These are phyloP conservation scores for Eucera pruinosa DNA, from an alignment of 2,888 invertebrate species.

Conservation along the genomic window DNA sequence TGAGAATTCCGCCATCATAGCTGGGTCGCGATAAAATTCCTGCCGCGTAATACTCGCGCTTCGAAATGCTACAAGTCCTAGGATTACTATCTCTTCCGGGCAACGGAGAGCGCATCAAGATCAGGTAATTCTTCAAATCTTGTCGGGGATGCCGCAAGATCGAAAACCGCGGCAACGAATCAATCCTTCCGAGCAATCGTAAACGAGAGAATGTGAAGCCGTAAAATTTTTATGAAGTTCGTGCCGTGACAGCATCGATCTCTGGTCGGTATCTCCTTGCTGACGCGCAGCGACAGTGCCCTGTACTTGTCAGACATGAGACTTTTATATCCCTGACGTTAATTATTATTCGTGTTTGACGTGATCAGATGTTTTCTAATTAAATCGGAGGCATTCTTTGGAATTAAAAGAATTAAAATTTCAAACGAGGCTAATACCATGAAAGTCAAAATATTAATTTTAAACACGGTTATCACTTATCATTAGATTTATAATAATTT, in stretches of 20 bases:
- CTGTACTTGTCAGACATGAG: not conserved
- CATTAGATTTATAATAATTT: too few relatives aligned
- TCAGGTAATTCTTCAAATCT: slow-evolving; percentile 32
- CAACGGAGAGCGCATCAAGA: slow-evolving; percentile 5
- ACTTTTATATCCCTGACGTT: not conserved
- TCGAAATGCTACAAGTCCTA: not conserved
- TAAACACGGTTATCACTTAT: too few relatives aligned
- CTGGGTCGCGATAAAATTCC: slow-evolving; percentile 15
- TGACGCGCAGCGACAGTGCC: not conserved
- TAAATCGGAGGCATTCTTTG: not conserved
- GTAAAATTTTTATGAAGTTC: slow-evolving; percentile 62
- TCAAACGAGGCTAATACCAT: too few relatives aligned
- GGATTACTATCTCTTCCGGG: too few relatives aligned
- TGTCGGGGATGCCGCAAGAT: slow-evolving; percentile 7
- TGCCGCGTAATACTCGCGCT: not conserved
- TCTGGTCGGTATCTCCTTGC: slow-evolving; percentile 5
- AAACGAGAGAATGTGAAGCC: slow-evolving; percentile 43
- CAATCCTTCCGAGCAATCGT: slow-evolving; percentile 54
- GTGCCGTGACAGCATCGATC: slow-evolving; percentile 19
- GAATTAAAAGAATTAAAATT: not conserved
- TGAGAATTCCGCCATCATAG: not conserved
- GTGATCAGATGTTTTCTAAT: not conserved
- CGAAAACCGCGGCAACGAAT: slow-evolving; percentile 38
- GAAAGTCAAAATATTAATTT: too few relatives aligned
- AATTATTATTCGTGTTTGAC: not conserved